Evolutionary conservation across 2,797 vertebrate species (phyloP).

Genomic region (Lagothrix lagotricha): DNA sequence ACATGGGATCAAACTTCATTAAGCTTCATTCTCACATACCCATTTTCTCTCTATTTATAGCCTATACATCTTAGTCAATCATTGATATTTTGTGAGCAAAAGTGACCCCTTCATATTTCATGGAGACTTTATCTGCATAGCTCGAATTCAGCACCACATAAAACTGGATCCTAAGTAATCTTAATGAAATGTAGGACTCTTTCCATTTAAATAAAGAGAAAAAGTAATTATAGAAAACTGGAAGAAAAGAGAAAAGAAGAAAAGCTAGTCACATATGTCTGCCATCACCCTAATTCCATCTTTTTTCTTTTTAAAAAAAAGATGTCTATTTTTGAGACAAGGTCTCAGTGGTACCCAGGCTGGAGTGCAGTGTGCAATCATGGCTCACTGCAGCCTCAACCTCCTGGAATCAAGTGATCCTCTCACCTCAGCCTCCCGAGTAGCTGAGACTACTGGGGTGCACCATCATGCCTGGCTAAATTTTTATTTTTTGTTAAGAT

Average conservation of each 20-base stretch:
- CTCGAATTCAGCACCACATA: constrained; percentile 68
- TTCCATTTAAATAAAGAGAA: constrained; percentile 17
- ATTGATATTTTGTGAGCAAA: constrained; percentile 61
- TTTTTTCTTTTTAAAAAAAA: neutral
- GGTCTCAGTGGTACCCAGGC: neutral
- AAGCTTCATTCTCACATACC: neutral
- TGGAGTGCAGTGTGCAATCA: neutral
- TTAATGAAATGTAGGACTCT: constrained; percentile 68
- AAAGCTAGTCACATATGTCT: neutral
- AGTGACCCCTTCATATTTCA: constrained; percentile 70
- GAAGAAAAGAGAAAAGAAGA: constrained; percentile 5
- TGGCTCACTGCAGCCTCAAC: neutral
- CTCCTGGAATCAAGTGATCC: neutral
- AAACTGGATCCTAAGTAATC: constrained; percentile 77
- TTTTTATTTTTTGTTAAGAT: neutral
- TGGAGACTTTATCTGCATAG: constrained; percentile 69
- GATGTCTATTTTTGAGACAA: neutral
- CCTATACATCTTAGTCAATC: neutral
- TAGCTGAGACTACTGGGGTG: neutral
- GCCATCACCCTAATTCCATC: neutral
- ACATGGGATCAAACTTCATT: constrained; percentile 71
- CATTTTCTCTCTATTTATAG: constrained; percentile 64
- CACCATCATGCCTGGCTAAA: neutral
- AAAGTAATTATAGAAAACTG: neutral
- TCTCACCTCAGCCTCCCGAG: neutral